phyloP scores from a whole-genome alignment of 2,888 invertebrate genomes.

The Pimpla rufipes region DNA sequence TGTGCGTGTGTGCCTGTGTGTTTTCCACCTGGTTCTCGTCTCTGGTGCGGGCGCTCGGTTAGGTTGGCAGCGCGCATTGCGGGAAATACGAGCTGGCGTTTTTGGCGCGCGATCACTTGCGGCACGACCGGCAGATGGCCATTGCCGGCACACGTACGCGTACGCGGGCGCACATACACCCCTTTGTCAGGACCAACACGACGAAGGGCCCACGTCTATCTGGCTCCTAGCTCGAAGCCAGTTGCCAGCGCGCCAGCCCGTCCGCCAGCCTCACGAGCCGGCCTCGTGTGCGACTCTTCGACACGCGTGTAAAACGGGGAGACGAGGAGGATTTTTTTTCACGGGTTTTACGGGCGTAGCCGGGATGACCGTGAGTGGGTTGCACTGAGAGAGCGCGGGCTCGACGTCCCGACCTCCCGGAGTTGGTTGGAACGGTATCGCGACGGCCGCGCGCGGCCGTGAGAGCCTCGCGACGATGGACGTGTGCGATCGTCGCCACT shows the following conservation, averaged over 20 bases:
- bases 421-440: constrained; percentile 56
- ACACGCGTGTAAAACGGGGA: constrained; percentile 20
- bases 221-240: constrained; percentile 64
- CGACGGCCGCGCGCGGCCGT: constrained; percentile 74
- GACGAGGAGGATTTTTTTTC: constrained; percentile 48
- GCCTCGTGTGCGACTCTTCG: constrained; percentile 79
- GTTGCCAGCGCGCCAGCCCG: constrained; percentile 71
- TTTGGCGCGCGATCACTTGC: constrained; percentile 83
- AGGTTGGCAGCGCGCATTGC: constrained; percentile 78
- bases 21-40: constrained; percentile 62
- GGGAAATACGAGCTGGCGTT: constrained; percentile 78
- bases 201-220: constrained; percentile 64
- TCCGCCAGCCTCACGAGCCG: constrained; percentile 80
- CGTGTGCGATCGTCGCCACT: constrained; percentile 73
- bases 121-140: constrained; percentile 83
- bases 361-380: constrained; percentile 57
- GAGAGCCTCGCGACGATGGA: constrained; percentile 64
- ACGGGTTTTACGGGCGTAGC: constrained; percentile 53
- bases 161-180: constrained; percentile 64
- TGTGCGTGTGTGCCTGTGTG: neutral
- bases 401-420: neutral
- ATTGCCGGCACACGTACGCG: constrained; percentile 77
- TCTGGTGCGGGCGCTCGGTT: constrained; percentile 14
- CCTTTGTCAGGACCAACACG: constrained; percentile 48
- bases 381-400: constrained; percentile 36